These are phyloP conservation scores for Megaceryle maxima DNA, from an alignment of 2,113 vertebrate genomes.

Conservation along the genomic window DNA sequence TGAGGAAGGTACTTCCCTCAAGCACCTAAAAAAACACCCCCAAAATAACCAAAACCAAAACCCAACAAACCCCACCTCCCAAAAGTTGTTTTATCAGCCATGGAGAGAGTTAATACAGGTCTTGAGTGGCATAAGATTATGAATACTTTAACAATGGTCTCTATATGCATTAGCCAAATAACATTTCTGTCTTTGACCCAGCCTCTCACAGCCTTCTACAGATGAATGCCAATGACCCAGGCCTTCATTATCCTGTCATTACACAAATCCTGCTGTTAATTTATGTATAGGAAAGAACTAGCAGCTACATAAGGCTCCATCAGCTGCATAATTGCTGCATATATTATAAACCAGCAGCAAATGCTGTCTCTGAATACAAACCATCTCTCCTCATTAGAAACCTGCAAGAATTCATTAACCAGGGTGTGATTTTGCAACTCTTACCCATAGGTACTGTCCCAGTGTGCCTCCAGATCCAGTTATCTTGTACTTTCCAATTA, in stretches of 20 bases:
- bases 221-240: conserved; percentile 61
- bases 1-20: neutral
- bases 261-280: conserved; percentile 69
- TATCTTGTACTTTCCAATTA: neutral
- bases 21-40: neutral
- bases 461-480: neutral
- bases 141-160: neutral
- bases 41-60: neutral
- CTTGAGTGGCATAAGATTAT: neutral
- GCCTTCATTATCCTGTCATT: conserved; percentile 69
- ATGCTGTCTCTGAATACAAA: conserved; percentile 52
- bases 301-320: conserved; percentile 58
- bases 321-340: conserved; percentile 71
- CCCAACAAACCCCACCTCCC: neutral
- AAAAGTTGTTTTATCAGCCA: neutral
- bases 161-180: conserved; percentile 30
- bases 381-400: conserved; percentile 41
- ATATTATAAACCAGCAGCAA: conserved; percentile 59
- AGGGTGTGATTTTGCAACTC: neutral
- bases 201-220: conserved; percentile 35
- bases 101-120: neutral
- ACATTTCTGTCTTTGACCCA: conserved; percentile 42
- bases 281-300: conserved; percentile 64
- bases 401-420: conserved; percentile 25
- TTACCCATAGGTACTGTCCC: neutral